phyloP scores from a whole-genome alignment of 1,140 invertebrate genomes.

The Hormaphis cornu region DNA sequence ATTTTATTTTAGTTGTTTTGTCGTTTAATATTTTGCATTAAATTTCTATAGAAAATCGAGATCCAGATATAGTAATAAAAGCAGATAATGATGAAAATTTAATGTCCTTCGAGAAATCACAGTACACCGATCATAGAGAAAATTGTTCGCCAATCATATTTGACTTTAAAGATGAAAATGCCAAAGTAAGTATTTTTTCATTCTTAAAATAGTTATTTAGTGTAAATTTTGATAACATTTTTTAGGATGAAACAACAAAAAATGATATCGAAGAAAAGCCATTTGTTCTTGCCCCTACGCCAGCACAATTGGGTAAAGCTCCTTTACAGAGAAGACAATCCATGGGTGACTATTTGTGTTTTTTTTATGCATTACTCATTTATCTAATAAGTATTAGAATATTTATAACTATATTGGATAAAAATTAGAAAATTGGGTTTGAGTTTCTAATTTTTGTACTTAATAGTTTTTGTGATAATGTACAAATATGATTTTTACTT shows the following conservation, averaged over 20 bases:
- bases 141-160: slow-evolving; percentile 20
- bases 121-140: background rate
- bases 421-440: too few species aligned
- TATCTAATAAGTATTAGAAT: too few species aligned
- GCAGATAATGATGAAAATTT: slow-evolving; percentile 28
- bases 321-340: slow-evolving; percentile 74
- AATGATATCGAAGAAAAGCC: slow-evolving; percentile 45
- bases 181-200: background rate
- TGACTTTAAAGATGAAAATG: slow-evolving; percentile 22
- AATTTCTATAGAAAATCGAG: slow-evolving; percentile 4
- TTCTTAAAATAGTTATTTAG: background rate
- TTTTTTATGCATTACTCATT: too few species aligned
- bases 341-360: slow-evolving; percentile 52
- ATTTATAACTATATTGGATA: too few species aligned
- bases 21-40: background rate
- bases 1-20: too few species aligned
- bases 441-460: too few species aligned
- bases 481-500: too few species aligned
- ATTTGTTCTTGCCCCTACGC: slow-evolving; percentile 83
- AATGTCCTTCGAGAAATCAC: slow-evolving; percentile 21
- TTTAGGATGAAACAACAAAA: slow-evolving; percentile 11
- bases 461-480: too few species aligned
- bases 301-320: slow-evolving; percentile 79
- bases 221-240: background rate
- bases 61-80: slow-evolving; percentile 23